A percentile compares a stretch with the other conserved stretches of the same genome.
These are phyloP conservation scores for Drosophila ficusphila DNA, from an alignment of 1,140 invertebrate genomes.

Conservation along the genomic window DNA sequence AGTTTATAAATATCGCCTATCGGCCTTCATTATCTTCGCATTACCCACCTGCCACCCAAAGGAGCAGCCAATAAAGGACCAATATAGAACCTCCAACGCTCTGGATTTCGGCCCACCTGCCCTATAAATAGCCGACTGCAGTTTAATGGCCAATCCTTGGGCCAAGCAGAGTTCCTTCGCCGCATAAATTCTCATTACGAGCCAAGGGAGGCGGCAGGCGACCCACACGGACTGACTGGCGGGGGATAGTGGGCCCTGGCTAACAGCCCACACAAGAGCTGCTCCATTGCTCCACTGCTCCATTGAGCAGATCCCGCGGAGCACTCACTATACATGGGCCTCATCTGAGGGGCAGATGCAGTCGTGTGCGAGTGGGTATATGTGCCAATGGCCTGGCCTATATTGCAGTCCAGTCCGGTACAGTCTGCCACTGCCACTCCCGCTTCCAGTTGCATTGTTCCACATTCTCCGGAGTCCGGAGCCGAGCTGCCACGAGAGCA, in stretches of 20 bases:
- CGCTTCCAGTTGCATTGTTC: conserved; percentile 64
- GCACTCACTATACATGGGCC: conserved; percentile 4
- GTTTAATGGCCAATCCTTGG: conserved; percentile 27
- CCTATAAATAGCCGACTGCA: conserved; percentile 30
- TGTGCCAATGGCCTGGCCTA: conserved; percentile 73
- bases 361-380: conserved; percentile 34
- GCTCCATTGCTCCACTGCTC: no score
- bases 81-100: background rate
- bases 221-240: background rate
- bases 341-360: no score
- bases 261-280: background rate
- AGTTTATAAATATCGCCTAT: background rate
- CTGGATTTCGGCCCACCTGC: background rate
- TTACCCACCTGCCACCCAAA: background rate
- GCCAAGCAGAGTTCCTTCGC: conserved; percentile 2
- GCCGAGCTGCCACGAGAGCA: conserved; percentile 7
- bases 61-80: no score
- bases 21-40: background rate
- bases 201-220: background rate
- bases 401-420: conserved; percentile 58
- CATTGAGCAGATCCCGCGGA: no score
- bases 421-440: conserved; percentile 52
- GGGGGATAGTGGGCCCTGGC: background rate
- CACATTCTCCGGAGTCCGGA: conserved; percentile 24
- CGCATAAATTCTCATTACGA: conserved; percentile 18